These are phyloP conservation scores for Pterophyllum scalare DNA, from an alignment of 2,113 vertebrate species.

Conservation along the genomic window DNA sequence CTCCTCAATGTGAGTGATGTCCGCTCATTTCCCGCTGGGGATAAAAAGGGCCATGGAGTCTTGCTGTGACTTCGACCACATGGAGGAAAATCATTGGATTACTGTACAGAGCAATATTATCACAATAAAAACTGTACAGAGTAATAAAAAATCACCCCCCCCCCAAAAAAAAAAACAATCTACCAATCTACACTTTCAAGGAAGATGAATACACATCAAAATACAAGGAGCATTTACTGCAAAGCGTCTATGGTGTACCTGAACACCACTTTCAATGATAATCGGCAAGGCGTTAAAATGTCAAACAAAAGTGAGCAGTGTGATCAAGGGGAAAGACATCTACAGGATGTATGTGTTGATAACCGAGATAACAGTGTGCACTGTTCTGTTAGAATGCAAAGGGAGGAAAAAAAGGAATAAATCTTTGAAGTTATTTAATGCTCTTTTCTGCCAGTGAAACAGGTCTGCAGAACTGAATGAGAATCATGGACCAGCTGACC, in stretches of 20 bases:
- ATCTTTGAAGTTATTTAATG: conserved; percentile 14
- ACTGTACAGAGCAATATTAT: conserved; percentile 10
- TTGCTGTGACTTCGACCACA: conserved; percentile 16
- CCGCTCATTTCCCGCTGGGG: conserved; percentile 39
- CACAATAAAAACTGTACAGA: too few relatives aligned
- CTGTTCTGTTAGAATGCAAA: neutral
- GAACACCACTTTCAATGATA: conserved; percentile 10
- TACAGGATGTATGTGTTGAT: neutral
- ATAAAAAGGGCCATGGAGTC: conserved; percentile 6
- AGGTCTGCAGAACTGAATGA: neutral
- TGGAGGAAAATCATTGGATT: conserved; percentile 41
- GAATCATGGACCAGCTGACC: conserved; percentile 2
- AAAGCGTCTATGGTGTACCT: neutral
- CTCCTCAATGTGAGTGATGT: conserved; percentile 61
- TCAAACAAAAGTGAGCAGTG: neutral
- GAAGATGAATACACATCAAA: neutral
- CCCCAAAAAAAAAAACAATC: conserved; percentile 24
- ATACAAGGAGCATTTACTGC: neutral
- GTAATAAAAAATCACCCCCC: too few relatives aligned
- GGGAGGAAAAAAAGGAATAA: conserved; percentile 15
- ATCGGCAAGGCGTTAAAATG: conserved; percentile 20
- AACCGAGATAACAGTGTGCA: neutral
- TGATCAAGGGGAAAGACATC: conserved; percentile 14
- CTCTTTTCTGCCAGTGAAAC: neutral
- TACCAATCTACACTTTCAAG: conserved; percentile 27